Evolutionary conservation across 2,888 invertebrate genomes (phyloP).

Genomic region (Caenorhabditis sinica): DNA sequence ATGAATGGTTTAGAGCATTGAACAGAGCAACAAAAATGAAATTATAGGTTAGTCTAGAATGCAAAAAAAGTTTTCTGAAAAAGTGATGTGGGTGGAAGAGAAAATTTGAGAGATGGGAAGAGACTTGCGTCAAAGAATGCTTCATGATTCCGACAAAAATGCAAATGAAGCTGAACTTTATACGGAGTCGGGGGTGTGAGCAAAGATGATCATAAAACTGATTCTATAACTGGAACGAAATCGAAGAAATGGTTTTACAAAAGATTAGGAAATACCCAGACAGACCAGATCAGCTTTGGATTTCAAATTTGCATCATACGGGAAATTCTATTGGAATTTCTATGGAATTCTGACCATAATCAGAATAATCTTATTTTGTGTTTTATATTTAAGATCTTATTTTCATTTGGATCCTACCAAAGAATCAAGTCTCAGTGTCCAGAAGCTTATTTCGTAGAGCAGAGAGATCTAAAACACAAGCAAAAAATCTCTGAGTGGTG

Average conservation of each 20-base stretch:
- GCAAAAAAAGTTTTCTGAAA: constrained; percentile 3
- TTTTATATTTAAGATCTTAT: background rate
- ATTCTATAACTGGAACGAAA: constrained; percentile 8
- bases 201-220: constrained; percentile 48
- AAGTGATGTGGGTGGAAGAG: constrained; percentile 53
- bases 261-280: background rate
- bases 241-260: background rate
- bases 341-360: constrained; percentile 28
- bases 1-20: background rate
- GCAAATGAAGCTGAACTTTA: constrained; percentile 58
- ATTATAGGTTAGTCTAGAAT: background rate
- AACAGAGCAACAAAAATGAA: background rate
- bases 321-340: too few species aligned
- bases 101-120: constrained; percentile 11
- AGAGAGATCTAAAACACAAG: background rate
- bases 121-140: constrained; percentile 61
- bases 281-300: background rate
- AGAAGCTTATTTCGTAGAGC: constrained; percentile 9
- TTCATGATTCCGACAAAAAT: constrained; percentile 56
- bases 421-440: background rate
- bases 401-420: background rate
- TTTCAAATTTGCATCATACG: background rate
- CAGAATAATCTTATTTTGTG: background rate
- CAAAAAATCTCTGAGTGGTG: constrained; percentile 13
- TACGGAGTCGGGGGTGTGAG: constrained; percentile 46